Base-by-base conservation (phyloP, 2,113 vertebrate genomes). In the Corydoras maculifer region DNA sequence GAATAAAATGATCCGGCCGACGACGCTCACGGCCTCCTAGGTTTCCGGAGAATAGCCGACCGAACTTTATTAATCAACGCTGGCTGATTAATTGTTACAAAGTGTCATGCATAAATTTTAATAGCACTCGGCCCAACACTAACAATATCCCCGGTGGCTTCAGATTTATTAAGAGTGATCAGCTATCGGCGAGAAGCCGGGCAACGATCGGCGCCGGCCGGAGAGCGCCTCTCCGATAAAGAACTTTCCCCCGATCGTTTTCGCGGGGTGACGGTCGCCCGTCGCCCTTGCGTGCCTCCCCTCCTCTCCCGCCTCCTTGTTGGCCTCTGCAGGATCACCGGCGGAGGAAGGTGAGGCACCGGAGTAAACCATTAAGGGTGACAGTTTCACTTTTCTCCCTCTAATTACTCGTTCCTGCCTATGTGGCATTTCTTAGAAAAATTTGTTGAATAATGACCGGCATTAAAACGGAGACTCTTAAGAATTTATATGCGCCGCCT, bases 401-500 rank as follows among this genome's bases (percentile, higher is more conserved):
- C 94, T 99, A 99, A 99, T 99, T 99, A 99, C 95, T 95, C 92
- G 94, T 96, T 97, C 95, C 95, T 99, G 95, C 95, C 93, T 96
- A 93, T 97, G 96, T 99, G 95, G 95, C 96, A 95, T 99, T 99
- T 98, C 96, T 99, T 99, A 97, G 94, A 97, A 99, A 99, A 98
- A 98, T 98, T 96, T 98, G 95, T 97, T 99, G 95, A 99, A 99
- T 98, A 98, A 98, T 97, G 96, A 94, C 95, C 95, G 89, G 93
- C 95, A 99, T 99, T 99, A 99, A 99, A 99, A 98, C 96, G 94
- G 93, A 96, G 94, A 91, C 94, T 96, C 95, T 98, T 98, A 96
- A 98, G 94, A 98, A 98, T 98, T 98, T 97, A 98, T 98, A 96
- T 84, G 91, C 91, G 79, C 87, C 86, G 92, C 92, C 96, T 96